A percentile compares a stretch with the other conserved stretches of the same genome.
Conservation (phyloP, 2,888 invertebrate genomes). For the Amphimallon solstitiale region DNA sequence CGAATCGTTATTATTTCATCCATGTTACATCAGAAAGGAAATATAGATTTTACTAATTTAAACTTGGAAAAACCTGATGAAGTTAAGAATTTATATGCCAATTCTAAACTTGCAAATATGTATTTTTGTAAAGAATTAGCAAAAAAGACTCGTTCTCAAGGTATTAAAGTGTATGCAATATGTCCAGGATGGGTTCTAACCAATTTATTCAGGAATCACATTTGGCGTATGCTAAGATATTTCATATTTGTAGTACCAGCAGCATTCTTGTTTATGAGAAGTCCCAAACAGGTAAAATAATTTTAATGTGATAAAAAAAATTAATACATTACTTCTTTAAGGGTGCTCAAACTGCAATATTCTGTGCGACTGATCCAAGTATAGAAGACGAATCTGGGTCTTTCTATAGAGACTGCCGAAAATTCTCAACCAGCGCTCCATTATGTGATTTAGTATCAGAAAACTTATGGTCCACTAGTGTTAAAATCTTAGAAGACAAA, state of each 20-base stretch:
- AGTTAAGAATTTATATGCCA: slow-evolving; percentile 71
- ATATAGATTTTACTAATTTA: slow-evolving; percentile 74
- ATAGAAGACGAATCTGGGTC: slow-evolving; percentile 73
- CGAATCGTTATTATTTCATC: slow-evolving; percentile 81
- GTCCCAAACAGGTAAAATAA: slow-evolving; percentile 73
- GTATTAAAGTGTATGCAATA: slow-evolving; percentile 73
- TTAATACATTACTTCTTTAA: slow-evolving; percentile 63
- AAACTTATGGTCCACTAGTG: slow-evolving; percentile 72
- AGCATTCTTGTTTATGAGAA: slow-evolving; percentile 76
- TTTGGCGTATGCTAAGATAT: slow-evolving; percentile 74
- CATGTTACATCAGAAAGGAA: slow-evolving; percentile 74
- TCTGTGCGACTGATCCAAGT: slow-evolving; percentile 75
- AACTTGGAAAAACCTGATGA: slow-evolving; percentile 68
- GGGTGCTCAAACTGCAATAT: slow-evolving; percentile 83
- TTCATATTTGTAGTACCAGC: slow-evolving; percentile 77
- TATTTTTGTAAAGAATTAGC: slow-evolving; percentile 77
- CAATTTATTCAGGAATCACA: slow-evolving; percentile 74
- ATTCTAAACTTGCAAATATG: slow-evolving; percentile 81
- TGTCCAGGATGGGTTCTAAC: slow-evolving; percentile 87
- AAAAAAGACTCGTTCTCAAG: slow-evolving; percentile 65
- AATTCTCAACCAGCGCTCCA: slow-evolving; percentile 70
- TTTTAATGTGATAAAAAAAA: not conserved
- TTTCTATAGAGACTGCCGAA: slow-evolving; percentile 79
- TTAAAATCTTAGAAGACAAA: slow-evolving; percentile 49
- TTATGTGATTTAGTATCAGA: slow-evolving; percentile 72